Evolutionary conservation across 2,797 vertebrate genomes (phyloP).

Genomic region (Labeo calbasu): DNA sequence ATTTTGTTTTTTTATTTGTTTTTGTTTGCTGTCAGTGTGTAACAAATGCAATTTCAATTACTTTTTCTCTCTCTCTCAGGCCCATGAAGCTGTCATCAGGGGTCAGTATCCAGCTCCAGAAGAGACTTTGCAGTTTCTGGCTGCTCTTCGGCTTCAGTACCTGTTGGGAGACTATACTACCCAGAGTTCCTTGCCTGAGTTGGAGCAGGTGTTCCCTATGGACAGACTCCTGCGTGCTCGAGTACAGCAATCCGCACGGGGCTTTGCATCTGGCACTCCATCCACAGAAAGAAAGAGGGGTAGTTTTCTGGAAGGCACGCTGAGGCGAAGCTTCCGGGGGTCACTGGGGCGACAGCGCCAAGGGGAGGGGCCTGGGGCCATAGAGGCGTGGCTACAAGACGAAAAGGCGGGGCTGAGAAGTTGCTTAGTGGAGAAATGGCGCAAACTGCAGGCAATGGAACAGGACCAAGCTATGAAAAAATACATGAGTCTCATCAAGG

Average conservation of each 20-base stretch:
- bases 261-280: constrained; percentile 69
- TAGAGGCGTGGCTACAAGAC: constrained; percentile 94
- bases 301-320: constrained; percentile 94
- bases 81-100: constrained; percentile 92
- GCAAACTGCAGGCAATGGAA: constrained; percentile 88
- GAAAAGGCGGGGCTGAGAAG: constrained; percentile 84
- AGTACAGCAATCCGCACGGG: constrained; percentile 88
- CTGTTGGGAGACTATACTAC: constrained; percentile 83
- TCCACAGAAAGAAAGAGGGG: constrained; percentile 86
- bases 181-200: constrained; percentile 77
- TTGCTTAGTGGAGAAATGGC: constrained; percentile 94
- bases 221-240: constrained; percentile 85
- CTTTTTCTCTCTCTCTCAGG: constrained; percentile 75
- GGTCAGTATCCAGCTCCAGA: constrained; percentile 95
- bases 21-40: background rate
- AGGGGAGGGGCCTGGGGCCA: constrained; percentile 88
- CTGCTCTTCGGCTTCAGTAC: constrained; percentile 92
- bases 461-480: constrained; percentile 94
- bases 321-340: constrained; percentile 91
- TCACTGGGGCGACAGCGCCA: constrained; percentile 82
- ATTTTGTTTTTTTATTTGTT: too few relatives aligned
- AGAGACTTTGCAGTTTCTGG: constrained; percentile 93
- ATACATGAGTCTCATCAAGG: constrained; percentile 93
- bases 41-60: background rate
- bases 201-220: constrained; percentile 90